phyloP scores from a whole-genome alignment of 2,113 vertebrate species.

The Protobothrops flavoviridis region DNA sequence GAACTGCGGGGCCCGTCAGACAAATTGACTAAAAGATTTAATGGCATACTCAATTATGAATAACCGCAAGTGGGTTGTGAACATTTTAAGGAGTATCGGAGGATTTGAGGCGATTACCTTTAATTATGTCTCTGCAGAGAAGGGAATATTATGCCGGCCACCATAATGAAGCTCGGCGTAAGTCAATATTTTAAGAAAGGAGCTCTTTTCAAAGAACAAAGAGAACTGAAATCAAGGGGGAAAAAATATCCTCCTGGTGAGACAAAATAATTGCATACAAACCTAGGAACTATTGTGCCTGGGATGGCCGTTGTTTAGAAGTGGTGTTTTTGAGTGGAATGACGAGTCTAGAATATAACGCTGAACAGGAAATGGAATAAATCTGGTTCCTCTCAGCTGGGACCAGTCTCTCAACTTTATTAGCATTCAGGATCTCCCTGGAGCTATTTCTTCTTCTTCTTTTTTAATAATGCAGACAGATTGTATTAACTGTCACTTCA shows the following conservation, averaged over 20 bases:
- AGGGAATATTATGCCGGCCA: constrained; percentile 16
- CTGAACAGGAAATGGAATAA: neutral
- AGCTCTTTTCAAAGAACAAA: neutral
- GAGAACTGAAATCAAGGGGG: neutral
- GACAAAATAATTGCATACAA: constrained; percentile 6
- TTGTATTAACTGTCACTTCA: neutral
- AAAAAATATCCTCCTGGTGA: neutral
- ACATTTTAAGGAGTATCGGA: constrained; percentile 20
- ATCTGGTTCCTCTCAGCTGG: neutral
- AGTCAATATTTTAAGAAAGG: constrained; percentile 9
- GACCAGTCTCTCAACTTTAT: neutral
- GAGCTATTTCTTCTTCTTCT: neutral
- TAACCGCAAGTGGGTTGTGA: constrained; percentile 30
- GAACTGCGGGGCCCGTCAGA: constrained; percentile 44
- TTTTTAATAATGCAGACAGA: neutral
- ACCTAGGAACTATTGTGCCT: neutral
- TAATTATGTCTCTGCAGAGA: constrained; percentile 44
- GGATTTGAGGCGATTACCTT: constrained; percentile 29
- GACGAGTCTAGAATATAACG: neutral
- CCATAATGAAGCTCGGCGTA: neutral
- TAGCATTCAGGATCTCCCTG: neutral
- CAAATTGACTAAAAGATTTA: too few species aligned
- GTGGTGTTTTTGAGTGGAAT: neutral
- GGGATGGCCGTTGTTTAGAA: neutral
- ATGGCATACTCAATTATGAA: constrained; percentile 42